Conservation (phyloP, 2,888 invertebrate species). For the Cephus pygmeus region DNA sequence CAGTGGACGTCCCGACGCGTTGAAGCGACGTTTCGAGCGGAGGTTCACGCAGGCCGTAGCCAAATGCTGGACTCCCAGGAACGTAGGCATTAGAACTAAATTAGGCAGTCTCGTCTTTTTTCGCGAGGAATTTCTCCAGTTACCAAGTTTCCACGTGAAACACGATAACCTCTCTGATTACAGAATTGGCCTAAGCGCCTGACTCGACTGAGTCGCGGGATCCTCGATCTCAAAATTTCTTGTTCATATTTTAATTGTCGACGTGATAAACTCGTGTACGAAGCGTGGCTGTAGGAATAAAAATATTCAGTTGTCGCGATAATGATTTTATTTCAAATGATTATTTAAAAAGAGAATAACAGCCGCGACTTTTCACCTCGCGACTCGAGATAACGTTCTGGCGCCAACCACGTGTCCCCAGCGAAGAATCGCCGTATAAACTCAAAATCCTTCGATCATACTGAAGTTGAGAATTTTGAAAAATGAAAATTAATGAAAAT, state of each 20-base stretch:
- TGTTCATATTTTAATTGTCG: not conserved
- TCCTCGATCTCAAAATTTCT: not conserved
- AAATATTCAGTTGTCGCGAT: not conserved
- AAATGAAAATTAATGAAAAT: too few species aligned
- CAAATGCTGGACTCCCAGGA: not conserved
- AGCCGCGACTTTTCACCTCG: not conserved
- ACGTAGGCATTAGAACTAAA: not conserved
- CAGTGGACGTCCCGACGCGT: not conserved
- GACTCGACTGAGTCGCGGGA: not conserved
- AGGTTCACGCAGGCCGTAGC: not conserved
- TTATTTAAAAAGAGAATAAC: not conserved
- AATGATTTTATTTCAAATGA: not conserved
- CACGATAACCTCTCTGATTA: not conserved
- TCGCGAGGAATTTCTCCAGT: not conserved
- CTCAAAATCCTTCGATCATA: not conserved
- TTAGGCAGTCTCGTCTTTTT: not conserved
- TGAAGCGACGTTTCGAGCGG: not conserved
- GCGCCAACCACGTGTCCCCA: not conserved
- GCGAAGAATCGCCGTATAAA: not conserved
- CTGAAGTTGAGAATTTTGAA: not conserved
- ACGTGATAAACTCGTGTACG: conserved; percentile 8
- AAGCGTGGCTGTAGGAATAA: conserved; percentile 1
- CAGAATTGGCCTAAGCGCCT: not conserved
- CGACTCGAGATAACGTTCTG: not conserved
- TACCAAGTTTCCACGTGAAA: not conserved